phyloP scores from a whole-genome alignment of 2,888 invertebrate genomes.

The Thereva unica region DNA sequence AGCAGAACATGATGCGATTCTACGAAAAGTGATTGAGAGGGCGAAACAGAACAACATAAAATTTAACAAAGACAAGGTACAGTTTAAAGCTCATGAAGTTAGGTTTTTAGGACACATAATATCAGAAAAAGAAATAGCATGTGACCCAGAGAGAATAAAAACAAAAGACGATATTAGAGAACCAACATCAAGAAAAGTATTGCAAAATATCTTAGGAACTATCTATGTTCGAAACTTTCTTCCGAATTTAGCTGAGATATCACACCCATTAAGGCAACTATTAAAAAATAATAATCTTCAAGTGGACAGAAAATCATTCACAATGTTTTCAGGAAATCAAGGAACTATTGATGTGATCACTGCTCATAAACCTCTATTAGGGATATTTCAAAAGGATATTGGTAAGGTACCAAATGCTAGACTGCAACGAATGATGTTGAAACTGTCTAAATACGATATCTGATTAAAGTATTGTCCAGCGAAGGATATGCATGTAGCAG shows the following conservation, averaged over 20 bases:
- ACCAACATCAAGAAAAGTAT: slow-evolving; percentile 17
- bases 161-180: slow-evolving; percentile 13
- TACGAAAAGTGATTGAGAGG: slow-evolving; percentile 44
- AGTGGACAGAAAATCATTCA: slow-evolving; percentile 7
- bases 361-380: slow-evolving; percentile 43
- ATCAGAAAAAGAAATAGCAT: slow-evolving; percentile 33
- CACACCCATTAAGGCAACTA: background rate
- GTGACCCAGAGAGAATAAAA: slow-evolving; percentile 33
- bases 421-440: slow-evolving; percentile 40
- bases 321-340: slow-evolving; percentile 31
- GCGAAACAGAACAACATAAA: slow-evolving; percentile 45
- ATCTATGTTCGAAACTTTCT: slow-evolving; percentile 9
- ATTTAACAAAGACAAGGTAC: slow-evolving; percentile 48
- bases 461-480: slow-evolving; percentile 41
- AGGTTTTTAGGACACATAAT: slow-evolving; percentile 46
- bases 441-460: slow-evolving; percentile 39
- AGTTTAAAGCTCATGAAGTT: slow-evolving; percentile 45
- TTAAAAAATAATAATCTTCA: slow-evolving; percentile 6
- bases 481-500: slow-evolving; percentile 43
- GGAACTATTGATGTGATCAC: slow-evolving; percentile 44
- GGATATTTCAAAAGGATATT: slow-evolving; percentile 42
- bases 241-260: slow-evolving; percentile 5
- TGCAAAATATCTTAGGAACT: slow-evolving; percentile 5
- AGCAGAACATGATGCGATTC: slow-evolving; percentile 44
- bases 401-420: slow-evolving; percentile 36